Conservation (phyloP, 2,113 vertebrate genomes). For the Paramormyrops kingsleyae region DNA sequence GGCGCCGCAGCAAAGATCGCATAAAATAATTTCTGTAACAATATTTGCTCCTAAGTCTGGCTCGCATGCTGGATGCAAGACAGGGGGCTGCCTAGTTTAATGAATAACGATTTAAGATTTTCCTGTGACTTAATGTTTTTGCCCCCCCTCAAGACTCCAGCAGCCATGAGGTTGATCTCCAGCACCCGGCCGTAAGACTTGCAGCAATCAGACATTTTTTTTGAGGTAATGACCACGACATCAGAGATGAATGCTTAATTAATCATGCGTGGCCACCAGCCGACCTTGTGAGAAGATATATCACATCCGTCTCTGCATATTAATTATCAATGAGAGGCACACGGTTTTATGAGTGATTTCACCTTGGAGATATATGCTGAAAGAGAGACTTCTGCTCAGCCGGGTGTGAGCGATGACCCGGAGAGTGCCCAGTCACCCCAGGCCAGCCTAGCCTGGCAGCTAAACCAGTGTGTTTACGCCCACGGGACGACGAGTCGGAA, state of each 20-base stretch:
- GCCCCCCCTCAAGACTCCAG: background rate
- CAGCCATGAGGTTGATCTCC: background rate
- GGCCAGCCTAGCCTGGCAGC: background rate
- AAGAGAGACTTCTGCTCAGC: slow-evolving; percentile 1
- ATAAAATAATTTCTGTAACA: background rate
- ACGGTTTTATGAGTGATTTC: slow-evolving; percentile 22
- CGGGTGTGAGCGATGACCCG: slow-evolving; percentile 14
- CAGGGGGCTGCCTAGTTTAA: background rate
- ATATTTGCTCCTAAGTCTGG: background rate
- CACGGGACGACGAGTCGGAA: background rate
- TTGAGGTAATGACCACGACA: slow-evolving; percentile 20
- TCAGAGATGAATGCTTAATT: slow-evolving; percentile 33
- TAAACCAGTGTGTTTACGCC: background rate
- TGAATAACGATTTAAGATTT: background rate
- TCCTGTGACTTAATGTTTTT: background rate
- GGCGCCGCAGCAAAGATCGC: background rate
- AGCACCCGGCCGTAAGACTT: background rate
- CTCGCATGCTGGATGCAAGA: background rate
- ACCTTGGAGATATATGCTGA: slow-evolving; percentile 16
- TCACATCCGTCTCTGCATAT: slow-evolving; percentile 24
- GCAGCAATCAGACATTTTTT: slow-evolving; percentile 6
- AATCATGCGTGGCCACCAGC: slow-evolving; percentile 26
- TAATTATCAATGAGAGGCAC: slow-evolving; percentile 26
- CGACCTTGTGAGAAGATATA: slow-evolving; percentile 19
- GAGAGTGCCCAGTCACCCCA: background rate